A percentile compares a stretch with the other conserved stretches of the same genome.
These are phyloP conservation scores for Lucifuga dentata DNA, from an alignment of 2,113 vertebrate genomes.

Conservation along the genomic window DNA sequence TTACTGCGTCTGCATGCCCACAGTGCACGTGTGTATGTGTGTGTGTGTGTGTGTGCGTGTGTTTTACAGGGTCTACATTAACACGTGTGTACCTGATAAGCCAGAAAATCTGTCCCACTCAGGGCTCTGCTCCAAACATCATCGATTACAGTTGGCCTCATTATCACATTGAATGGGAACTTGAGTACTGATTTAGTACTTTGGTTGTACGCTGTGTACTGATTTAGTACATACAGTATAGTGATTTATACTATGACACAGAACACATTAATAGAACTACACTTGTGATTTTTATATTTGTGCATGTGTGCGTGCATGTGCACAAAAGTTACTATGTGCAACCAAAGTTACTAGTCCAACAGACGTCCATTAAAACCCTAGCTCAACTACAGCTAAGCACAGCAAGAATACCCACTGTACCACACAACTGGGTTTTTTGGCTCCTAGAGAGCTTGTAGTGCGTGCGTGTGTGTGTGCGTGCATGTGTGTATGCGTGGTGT, in stretches of 20 bases:
- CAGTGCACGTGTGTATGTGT: conserved; percentile 2
- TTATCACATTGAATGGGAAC: conserved; percentile 31
- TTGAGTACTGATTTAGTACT: neutral
- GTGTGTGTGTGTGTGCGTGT: conserved; percentile 13
- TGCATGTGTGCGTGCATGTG: neutral
- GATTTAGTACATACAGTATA: neutral
- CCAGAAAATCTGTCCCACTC: conserved; percentile 23
- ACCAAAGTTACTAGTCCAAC: neutral
- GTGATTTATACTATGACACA: too few species aligned
- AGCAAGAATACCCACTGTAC: neutral
- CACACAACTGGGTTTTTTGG: neutral
- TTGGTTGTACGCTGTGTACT: too few species aligned
- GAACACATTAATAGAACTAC: too few species aligned
- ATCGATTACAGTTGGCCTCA: conserved; percentile 43
- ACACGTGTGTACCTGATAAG: conserved; percentile 26
- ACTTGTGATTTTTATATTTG: neutral
- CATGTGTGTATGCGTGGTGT: neutral
- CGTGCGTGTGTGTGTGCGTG: neutral
- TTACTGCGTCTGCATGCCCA: conserved; percentile 19
- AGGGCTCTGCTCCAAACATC: conserved; percentile 35
- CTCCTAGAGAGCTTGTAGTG: neutral
- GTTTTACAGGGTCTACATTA: conserved; percentile 3
- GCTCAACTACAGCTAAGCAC: conserved; percentile 23
- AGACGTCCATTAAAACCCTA: neutral
- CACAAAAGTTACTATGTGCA: neutral